These are phyloP conservation scores for Rhinoraja longicauda DNA, from an alignment of 2,797 vertebrate species.

Conservation along the genomic window DNA sequence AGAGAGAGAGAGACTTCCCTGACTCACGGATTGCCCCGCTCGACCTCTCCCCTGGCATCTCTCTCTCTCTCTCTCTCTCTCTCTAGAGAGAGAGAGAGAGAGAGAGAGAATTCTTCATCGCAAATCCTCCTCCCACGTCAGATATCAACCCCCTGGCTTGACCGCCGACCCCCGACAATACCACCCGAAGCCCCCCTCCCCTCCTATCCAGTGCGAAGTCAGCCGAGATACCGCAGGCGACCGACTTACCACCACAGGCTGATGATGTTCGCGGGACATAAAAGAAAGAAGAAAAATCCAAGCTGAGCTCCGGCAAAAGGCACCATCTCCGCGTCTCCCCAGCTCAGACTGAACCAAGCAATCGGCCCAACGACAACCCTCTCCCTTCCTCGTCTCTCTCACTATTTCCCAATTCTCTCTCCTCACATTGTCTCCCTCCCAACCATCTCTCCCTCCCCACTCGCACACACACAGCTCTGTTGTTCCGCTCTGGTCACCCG, in stretches of 20 bases:
- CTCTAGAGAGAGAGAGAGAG: too few species aligned
- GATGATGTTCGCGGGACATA: constrained; percentile 17
- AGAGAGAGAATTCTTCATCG: too few species aligned
- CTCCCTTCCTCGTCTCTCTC: background rate
- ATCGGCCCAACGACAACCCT: too few species aligned
- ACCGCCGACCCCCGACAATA: too few species aligned
- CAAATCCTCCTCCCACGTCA: too few species aligned
- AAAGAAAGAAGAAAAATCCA: background rate
- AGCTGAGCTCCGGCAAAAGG: constrained; percentile 22
- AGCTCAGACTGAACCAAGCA: background rate
- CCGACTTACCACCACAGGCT: constrained; percentile 20
- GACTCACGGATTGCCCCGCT: too few species aligned
- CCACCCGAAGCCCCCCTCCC: too few species aligned
- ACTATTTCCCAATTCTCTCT: background rate
- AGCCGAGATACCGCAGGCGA: background rate
- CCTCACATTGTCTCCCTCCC: constrained; percentile 1
- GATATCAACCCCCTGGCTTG: too few species aligned
- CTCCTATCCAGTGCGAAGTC: too few species aligned
- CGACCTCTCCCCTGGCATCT: background rate
- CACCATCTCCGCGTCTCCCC: background rate
- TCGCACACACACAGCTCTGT: background rate
- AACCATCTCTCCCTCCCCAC: background rate
- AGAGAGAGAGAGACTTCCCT: background rate
- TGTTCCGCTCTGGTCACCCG: constrained; percentile 25
- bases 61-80: background rate